Percentiles rank a stretch among this genome's conserved stretches.
These are phyloP conservation scores for Oncorhynchus clarkii DNA, from an alignment of 2,113 vertebrate genomes.

Conservation along the genomic window DNA sequence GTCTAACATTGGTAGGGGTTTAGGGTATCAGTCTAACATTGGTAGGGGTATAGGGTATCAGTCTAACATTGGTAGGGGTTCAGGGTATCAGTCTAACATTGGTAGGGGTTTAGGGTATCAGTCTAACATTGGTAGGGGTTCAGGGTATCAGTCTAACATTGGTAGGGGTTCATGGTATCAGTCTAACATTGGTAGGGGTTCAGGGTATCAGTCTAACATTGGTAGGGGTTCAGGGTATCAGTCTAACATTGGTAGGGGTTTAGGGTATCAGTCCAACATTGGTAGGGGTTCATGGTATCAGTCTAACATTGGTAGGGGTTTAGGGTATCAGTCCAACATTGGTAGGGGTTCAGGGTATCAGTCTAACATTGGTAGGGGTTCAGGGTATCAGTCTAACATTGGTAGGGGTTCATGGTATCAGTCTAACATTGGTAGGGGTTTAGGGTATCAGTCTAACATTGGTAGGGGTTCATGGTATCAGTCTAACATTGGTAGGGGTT, in stretches of 20 bases:
- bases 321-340: too few species aligned
- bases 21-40: too few species aligned
- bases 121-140: conserved; percentile 71
- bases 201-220: too few species aligned
- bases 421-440: not conserved
- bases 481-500: too few species aligned
- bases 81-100: too few species aligned
- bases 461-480: conserved; percentile 66
- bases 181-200: too few species aligned
- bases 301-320: too few species aligned
- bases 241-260: not conserved
- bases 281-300: conserved; percentile 65
- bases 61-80: too few species aligned
- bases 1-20: not conserved
- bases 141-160: conserved; percentile 25
- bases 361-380: conserved; percentile 71
- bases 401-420: conserved; percentile 67
- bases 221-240: too few species aligned
- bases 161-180: too few species aligned
- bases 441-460: conserved; percentile 50
- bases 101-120: not conserved
- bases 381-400: conserved; percentile 58
- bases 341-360: too few species aligned
- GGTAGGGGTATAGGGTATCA: too few species aligned
- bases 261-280: conserved; percentile 47